These are phyloP conservation scores for Eledona agricola DNA, from an alignment of 2,888 invertebrate species.

Conservation along the genomic window DNA sequence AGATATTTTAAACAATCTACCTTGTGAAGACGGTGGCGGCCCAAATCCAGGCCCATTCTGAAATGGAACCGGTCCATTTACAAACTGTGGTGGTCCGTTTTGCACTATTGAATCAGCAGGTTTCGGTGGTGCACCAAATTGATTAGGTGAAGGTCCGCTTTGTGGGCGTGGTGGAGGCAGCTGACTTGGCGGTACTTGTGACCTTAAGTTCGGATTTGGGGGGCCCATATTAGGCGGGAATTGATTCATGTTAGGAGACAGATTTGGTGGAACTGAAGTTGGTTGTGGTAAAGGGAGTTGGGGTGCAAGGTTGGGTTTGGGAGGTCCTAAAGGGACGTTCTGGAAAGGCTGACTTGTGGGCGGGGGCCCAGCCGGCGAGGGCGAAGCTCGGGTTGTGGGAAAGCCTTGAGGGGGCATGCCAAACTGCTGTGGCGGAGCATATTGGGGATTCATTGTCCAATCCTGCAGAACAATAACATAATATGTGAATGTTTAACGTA, in stretches of 20 bases:
- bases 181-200: constrained; percentile 45
- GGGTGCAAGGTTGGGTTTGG: constrained; percentile 36
- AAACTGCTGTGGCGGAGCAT: constrained; percentile 58
- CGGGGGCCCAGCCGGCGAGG: constrained; percentile 53
- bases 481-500: neutral
- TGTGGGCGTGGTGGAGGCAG: constrained; percentile 41
- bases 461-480: constrained; percentile 13
- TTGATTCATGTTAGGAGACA: constrained; percentile 9
- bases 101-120: constrained; percentile 7
- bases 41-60: constrained; percentile 40
- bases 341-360: constrained; percentile 49
- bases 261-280: constrained; percentile 36
- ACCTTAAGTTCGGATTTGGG: constrained; percentile 16
- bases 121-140: constrained; percentile 6
- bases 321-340: constrained; percentile 49
- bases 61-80: constrained; percentile 10
- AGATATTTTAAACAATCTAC: too few species aligned
- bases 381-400: constrained; percentile 39
- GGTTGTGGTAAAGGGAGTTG: constrained; percentile 33
- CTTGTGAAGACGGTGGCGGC: constrained; percentile 18
- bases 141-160: too few species aligned
- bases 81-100: constrained; percentile 25
- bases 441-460: constrained; percentile 67
- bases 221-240: constrained; percentile 33
- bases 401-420: constrained; percentile 44